Evolutionary conservation across 2,113 vertebrate genomes (phyloP).

Genomic region (Lasiurus cinereus): DNA sequence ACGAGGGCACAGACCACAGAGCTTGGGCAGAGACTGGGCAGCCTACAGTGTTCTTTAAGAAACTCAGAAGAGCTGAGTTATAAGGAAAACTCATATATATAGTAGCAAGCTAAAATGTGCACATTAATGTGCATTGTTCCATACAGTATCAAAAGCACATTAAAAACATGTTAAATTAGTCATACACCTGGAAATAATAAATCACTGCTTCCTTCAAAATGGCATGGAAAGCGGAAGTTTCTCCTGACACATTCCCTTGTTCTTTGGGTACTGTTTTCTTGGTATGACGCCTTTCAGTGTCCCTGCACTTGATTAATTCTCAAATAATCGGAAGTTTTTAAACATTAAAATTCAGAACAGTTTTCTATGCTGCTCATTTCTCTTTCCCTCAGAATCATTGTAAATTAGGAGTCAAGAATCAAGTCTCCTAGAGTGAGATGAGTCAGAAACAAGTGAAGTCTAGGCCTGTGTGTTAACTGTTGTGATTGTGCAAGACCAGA

Average conservation of each 20-base stretch:
- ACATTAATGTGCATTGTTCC: background rate
- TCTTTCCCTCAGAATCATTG: background rate
- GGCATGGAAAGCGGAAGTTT: background rate
- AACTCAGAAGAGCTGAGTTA: background rate
- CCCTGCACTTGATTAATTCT: slow-evolving; percentile 8
- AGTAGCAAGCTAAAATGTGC: background rate
- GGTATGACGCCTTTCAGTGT: background rate
- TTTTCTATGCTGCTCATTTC: background rate
- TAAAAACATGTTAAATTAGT: background rate
- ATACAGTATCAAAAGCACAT: background rate
- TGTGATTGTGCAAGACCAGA: background rate
- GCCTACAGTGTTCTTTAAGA: background rate
- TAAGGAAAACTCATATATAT: background rate
- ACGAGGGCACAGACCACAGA: background rate
- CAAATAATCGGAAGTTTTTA: background rate
- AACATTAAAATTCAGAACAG: background rate
- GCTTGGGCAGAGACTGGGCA: background rate
- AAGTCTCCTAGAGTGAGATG: background rate
- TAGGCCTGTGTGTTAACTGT: background rate
- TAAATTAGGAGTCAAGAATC: background rate
- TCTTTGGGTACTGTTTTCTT: background rate
- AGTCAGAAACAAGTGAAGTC: background rate
- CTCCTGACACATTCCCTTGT: background rate
- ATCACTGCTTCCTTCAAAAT: background rate
- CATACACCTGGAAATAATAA: slow-evolving; percentile 28